Conservation (phyloP, 2,888 invertebrate species). For the Alloscopus bannaensis region DNA sequence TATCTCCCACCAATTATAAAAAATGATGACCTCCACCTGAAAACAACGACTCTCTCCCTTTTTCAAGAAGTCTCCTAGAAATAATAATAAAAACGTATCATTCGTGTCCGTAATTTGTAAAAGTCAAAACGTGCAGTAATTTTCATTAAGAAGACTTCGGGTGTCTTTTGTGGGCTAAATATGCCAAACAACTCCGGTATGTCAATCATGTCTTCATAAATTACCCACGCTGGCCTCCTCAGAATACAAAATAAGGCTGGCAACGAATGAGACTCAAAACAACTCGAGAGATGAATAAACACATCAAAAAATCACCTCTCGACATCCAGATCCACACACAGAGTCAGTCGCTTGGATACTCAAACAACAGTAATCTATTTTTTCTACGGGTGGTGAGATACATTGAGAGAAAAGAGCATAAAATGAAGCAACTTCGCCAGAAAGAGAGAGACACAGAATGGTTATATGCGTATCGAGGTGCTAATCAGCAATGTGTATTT, state of each 20-base stretch:
- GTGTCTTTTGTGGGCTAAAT: conserved; percentile 25
- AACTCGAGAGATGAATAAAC: conserved; percentile 37
- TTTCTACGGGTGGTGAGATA: neutral
- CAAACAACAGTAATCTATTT: neutral
- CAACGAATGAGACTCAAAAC: conserved; percentile 4
- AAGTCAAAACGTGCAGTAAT: conserved; percentile 31
- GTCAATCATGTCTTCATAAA: conserved; percentile 60
- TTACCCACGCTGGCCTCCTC: conserved; percentile 7
- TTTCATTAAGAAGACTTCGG: conserved; percentile 27
- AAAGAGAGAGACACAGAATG: conserved; percentile 2
- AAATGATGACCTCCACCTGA: too few relatives aligned
- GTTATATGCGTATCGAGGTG: conserved; percentile 25
- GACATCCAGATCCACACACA: conserved; percentile 13
- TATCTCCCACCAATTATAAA: too few relatives aligned
- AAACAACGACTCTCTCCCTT: too few relatives aligned
- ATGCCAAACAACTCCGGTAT: conserved; percentile 26
- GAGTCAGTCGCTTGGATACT: too few relatives aligned
- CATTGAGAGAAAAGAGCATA: neutral
- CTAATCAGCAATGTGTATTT: conserved; percentile 54
- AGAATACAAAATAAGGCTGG: conserved; percentile 40
- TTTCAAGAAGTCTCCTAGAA: too few relatives aligned
- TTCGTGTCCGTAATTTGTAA: conserved; percentile 5
- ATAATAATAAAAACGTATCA: too few relatives aligned
- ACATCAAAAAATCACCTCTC: conserved; percentile 53
- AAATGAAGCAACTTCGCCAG: neutral